These are phyloP conservation scores for Dromius quadrimaculatus DNA, from an alignment of 2,888 invertebrate genomes.

Conservation along the genomic window DNA sequence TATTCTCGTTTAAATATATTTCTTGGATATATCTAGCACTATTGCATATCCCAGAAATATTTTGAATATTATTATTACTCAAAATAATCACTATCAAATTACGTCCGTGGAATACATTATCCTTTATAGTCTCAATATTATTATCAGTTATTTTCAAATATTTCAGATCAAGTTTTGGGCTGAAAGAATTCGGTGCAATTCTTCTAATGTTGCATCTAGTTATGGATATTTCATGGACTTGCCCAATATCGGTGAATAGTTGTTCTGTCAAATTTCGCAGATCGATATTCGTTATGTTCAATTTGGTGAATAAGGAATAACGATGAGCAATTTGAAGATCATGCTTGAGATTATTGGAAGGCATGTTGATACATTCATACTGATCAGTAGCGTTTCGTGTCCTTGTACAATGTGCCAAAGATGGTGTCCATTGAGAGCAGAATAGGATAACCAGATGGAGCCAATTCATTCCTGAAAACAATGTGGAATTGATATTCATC, in stretches of 20 bases:
- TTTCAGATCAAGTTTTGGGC: slow-evolving; percentile 11
- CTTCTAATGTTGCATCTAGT: slow-evolving; percentile 17
- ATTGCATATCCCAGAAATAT: slow-evolving; percentile 20
- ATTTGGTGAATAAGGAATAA: slow-evolving; percentile 3
- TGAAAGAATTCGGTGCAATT: slow-evolving; percentile 14
- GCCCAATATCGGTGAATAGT: not conserved
- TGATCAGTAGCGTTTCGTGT: not conserved
- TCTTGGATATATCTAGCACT: slow-evolving; percentile 13
- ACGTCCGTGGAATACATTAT: slow-evolving; percentile 30
- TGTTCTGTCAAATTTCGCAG: not conserved
- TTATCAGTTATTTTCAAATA: slow-evolving; percentile 19
- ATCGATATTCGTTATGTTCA: slow-evolving; percentile 13
- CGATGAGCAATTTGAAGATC: slow-evolving; percentile 7
- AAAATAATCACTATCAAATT: slow-evolving; percentile 14
- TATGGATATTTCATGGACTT: slow-evolving; percentile 36
- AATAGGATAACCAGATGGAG: not conserved
- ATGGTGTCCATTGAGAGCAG: not conserved
- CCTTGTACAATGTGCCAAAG: slow-evolving; percentile 2
- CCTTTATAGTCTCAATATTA: slow-evolving; percentile 22
- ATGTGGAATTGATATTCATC: not conserved
- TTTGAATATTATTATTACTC: slow-evolving; percentile 28
- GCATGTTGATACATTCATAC: slow-evolving; percentile 15
- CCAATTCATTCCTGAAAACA: not conserved
- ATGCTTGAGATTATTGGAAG: slow-evolving; percentile 4
- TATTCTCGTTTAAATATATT: slow-evolving; percentile 35